Evolutionary conservation across 2,113 vertebrate genomes (phyloP).

Genomic region (Ellobius talpinus): DNA sequence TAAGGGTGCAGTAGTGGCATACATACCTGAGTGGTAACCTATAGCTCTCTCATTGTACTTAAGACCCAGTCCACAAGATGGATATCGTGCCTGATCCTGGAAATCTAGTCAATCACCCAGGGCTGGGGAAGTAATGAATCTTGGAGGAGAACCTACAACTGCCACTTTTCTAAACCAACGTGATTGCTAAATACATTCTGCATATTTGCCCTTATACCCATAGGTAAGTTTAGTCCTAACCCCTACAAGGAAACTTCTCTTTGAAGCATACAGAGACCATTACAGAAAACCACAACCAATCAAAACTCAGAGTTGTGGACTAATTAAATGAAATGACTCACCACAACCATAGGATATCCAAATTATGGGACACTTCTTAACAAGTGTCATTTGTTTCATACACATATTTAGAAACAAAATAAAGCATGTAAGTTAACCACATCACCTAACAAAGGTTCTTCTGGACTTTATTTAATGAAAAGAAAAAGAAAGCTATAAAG

Average conservation of each 20-base stretch:
- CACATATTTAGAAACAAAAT: slow-evolving; percentile 45
- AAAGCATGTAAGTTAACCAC: not conserved
- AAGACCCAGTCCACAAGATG: not conserved
- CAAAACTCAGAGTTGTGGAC: not conserved
- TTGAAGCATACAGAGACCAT: not conserved
- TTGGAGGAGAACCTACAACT: not conserved
- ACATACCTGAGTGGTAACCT: not conserved
- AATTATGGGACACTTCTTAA: slow-evolving; percentile 34
- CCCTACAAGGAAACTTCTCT: not conserved
- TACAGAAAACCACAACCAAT: not conserved
- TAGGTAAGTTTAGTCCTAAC: not conserved
- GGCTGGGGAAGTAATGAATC: too few species aligned
- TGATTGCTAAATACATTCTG: not conserved
- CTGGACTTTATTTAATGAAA: not conserved
- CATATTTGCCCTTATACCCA: not conserved
- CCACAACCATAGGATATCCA: not conserved
- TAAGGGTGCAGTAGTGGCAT: not conserved
- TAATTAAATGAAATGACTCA: not conserved
- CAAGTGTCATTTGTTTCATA: slow-evolving; percentile 50
- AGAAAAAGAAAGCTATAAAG: slow-evolving; percentile 3
- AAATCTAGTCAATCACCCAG: not conserved
- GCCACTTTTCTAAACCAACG: not conserved
- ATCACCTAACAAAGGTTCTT: not conserved
- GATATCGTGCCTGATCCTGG: not conserved
- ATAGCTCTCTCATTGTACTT: not conserved